Evolutionary conservation across 2,113 vertebrate genomes (phyloP).

Genomic region (Stegostoma tigrinum): DNA sequence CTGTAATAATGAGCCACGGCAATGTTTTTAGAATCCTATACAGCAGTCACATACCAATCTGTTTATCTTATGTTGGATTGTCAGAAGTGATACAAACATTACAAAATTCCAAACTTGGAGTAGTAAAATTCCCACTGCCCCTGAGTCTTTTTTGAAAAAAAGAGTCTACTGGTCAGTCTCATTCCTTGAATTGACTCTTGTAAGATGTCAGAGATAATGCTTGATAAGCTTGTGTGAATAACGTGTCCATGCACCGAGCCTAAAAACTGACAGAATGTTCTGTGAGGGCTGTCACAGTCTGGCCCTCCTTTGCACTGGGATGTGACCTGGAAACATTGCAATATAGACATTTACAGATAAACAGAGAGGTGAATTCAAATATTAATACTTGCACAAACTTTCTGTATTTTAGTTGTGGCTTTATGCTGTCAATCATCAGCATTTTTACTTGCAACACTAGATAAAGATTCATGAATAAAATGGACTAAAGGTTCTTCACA

Average conservation of each 20-base stretch:
- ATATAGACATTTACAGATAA: neutral
- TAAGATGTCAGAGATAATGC: neutral
- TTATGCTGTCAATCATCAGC: conserved; percentile 12
- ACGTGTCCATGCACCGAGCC: neutral
- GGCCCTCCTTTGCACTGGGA: neutral
- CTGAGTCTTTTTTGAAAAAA: neutral
- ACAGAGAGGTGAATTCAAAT: neutral
- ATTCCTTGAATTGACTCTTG: neutral
- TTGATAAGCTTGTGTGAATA: neutral
- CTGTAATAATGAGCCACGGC: neutral
- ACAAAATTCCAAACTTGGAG: neutral
- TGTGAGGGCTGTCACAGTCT: neutral
- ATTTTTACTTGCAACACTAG: conserved; percentile 24
- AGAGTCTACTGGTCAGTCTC: neutral
- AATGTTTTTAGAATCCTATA: neutral
- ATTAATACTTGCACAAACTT: conserved; percentile 5
- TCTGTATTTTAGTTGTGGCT: conserved; percentile 20
- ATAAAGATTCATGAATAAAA: conserved; percentile 35
- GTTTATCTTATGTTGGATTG: neutral
- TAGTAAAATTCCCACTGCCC: neutral
- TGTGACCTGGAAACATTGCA: neutral
- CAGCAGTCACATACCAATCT: neutral
- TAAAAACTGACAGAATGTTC: neutral
- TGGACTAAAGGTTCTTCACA: neutral
- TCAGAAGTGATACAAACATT: neutral